Evolutionary conservation across 2,888 invertebrate species (phyloP).

Genomic region (Ellobium chinense): DNA sequence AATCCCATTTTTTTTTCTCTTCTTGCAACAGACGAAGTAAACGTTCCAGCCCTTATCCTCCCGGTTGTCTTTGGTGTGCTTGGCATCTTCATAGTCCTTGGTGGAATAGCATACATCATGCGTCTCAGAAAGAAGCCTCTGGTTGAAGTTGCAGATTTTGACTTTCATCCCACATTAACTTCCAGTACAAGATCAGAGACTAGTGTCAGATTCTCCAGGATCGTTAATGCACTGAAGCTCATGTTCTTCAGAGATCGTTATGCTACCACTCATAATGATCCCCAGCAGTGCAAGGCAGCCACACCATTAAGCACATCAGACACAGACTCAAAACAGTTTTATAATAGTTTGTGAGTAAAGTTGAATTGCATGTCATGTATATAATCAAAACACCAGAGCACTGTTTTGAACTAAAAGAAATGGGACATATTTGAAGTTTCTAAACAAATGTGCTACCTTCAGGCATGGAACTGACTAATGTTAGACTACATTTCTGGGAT

Average conservation of each 20-base stretch:
- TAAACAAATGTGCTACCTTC: no score
- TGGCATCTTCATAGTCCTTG: constrained; percentile 41
- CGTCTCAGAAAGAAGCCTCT: constrained; percentile 50
- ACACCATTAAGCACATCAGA: neutral
- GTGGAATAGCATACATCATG: constrained; percentile 53
- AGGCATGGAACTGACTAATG: no score
- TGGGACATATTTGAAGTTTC: no score
- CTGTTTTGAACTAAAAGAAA: no score
- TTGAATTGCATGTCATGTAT: neutral
- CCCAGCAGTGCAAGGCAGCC: neutral
- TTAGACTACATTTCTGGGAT: no score
- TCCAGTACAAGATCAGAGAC: neutral
- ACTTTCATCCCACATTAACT: constrained; percentile 60
- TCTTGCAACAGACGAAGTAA: constrained; percentile 42
- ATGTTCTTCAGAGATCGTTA: constrained; percentile 13
- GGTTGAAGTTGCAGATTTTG: constrained; percentile 67
- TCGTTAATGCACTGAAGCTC: constrained; percentile 14
- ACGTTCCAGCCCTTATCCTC: constrained; percentile 46
- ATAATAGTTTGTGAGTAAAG: constrained; percentile 7
- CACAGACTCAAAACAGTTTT: neutral
- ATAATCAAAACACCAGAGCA: no score
- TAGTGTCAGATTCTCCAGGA: neutral
- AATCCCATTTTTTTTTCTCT: neutral
- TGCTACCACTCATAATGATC: neutral
- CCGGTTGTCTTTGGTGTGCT: constrained; percentile 53